These are phyloP conservation scores for Stenurella melanura DNA, from an alignment of 2,888 invertebrate genomes.

Conservation along the genomic window DNA sequence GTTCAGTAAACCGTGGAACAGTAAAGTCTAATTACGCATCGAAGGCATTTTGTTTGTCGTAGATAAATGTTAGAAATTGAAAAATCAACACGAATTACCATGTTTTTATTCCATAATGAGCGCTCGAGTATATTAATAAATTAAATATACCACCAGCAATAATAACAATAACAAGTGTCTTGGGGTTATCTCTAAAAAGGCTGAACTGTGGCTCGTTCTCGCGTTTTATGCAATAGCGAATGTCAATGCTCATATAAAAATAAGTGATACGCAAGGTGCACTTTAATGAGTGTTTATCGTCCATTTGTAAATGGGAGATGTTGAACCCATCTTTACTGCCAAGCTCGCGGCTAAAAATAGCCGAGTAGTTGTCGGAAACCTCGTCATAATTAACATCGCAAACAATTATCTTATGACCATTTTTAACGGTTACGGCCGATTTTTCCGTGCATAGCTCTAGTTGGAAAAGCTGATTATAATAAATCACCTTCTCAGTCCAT, in stretches of 20 bases:
- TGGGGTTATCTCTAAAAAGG: background rate
- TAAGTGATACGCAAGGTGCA: slow-evolving; percentile 19
- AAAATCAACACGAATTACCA: background rate
- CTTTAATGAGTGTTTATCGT: slow-evolving; percentile 9
- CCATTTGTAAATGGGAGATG: slow-evolving; percentile 11
- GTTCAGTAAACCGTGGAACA: too few species aligned
- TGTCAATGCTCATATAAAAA: slow-evolving; percentile 29
- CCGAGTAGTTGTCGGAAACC: background rate
- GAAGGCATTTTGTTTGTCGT: too few species aligned
- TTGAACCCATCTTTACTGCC: slow-evolving; percentile 22
- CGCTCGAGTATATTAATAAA: background rate
- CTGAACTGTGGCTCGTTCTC: background rate
- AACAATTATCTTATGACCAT: background rate
- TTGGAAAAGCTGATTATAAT: background rate
- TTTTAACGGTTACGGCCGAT: background rate
- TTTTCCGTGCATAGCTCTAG: background rate
- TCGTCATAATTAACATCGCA: background rate
- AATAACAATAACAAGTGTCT: slow-evolving; percentile 3
- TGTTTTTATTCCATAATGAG: background rate
- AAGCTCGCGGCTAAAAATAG: slow-evolving; percentile 15
- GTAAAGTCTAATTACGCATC: too few species aligned
- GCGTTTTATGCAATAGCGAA: slow-evolving; percentile 22
- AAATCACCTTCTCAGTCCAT: background rate
- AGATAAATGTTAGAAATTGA: too few species aligned
- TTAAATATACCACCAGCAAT: background rate